These are phyloP conservation scores for Cosmorhoe ocellata DNA, from an alignment of 2,888 invertebrate species.

Conservation along the genomic window DNA sequence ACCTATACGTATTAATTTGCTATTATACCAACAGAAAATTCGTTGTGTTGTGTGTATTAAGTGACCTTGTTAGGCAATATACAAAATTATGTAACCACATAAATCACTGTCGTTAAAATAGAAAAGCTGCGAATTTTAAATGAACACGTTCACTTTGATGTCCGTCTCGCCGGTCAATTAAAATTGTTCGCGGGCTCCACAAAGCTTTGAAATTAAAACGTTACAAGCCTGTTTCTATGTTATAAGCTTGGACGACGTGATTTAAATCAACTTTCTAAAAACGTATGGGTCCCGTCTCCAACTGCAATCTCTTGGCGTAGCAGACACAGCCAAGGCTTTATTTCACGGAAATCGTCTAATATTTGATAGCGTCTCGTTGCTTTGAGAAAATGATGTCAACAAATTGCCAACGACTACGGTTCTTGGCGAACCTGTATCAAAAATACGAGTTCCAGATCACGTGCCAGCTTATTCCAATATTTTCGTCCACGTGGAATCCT, in stretches of 20 bases:
- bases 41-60: no score
- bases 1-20: no score
- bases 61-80: not conserved
- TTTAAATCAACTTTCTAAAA: not conserved
- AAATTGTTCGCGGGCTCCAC: conserved; percentile 28
- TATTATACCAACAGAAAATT: no score
- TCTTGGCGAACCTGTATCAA: conserved; percentile 16
- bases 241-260: conserved; percentile 1
- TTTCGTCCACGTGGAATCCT: conserved; percentile 40
- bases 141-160: conserved; percentile 31
- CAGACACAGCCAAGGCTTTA: no score
- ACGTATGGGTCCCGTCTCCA: no score
- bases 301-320: no score
- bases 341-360: no score
- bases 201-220: conserved; percentile 35
- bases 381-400: conserved; percentile 1
- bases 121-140: conserved; percentile 27
- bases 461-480: conserved; percentile 44
- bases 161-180: conserved; percentile 32
- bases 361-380: not conserved
- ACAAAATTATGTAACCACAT: not conserved
- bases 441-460: conserved; percentile 31
- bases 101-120: conserved; percentile 7
- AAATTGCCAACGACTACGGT: conserved; percentile 5
- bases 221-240: conserved; percentile 10